phyloP scores from a whole-genome alignment of 2,797 vertebrate genomes.

The Lutjanus argentimaculatus region DNA sequence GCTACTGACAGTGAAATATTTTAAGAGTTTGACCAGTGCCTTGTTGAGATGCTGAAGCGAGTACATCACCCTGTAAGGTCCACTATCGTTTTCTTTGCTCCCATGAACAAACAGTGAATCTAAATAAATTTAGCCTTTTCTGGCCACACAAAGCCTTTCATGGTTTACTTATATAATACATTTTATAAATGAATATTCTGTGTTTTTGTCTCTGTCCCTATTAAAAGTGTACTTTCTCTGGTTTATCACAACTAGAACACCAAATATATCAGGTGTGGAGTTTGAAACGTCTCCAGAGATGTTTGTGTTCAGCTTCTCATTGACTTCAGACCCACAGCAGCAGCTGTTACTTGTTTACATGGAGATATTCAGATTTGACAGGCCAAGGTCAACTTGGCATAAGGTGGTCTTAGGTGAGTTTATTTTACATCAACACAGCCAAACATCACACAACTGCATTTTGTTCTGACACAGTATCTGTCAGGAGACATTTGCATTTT shows the following conservation, averaged over 20 bases:
- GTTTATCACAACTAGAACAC: slow-evolving; percentile 5
- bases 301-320: slow-evolving; percentile 36
- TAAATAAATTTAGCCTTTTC: no score
- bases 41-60: no score
- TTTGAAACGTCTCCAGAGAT: slow-evolving; percentile 34
- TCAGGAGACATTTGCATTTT: slow-evolving; percentile 50
- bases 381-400: slow-evolving; percentile 53
- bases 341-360: slow-evolving; percentile 61
- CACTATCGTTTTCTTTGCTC: no score
- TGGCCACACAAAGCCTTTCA: no score
- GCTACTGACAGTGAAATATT: no score
- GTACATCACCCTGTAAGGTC: no score
- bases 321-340: slow-evolving; percentile 44
- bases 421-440: slow-evolving; percentile 32
- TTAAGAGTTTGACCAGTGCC: no score
- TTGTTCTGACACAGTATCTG: slow-evolving; percentile 43
- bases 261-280: slow-evolving; percentile 2
- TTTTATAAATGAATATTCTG: background rate
- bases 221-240: background rate
- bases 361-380: slow-evolving; percentile 46
- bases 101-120: no score
- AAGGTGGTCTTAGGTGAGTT: slow-evolving; percentile 36
- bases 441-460: slow-evolving; percentile 37
- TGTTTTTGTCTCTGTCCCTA: background rate
- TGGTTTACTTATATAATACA: background rate